A percentile compares a stretch with the other conserved stretches of the same genome.
Evolutionary conservation across 37 sponge, comb jelly and placozoan genomes (phyloP).

Genomic region (Eunapius fragilis): DNA sequence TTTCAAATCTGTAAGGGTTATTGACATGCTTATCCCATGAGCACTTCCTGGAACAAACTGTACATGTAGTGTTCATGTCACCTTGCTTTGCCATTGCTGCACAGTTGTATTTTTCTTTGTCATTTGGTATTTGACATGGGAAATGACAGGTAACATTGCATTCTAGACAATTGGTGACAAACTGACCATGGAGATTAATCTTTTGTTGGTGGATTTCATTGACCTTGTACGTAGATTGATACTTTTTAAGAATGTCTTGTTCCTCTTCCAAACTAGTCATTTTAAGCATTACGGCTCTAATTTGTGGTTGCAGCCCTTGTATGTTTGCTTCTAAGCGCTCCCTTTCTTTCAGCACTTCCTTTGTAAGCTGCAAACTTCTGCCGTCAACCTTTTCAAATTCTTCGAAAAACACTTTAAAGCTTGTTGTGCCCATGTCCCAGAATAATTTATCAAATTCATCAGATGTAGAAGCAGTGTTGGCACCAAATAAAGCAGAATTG

Average conservation of each 20-base stretch:
- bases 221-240: constrained; percentile 24
- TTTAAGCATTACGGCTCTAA: not conserved
- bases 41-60: constrained; percentile 44
- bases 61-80: constrained; percentile 14
- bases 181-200: constrained; percentile 4
- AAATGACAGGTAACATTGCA: constrained; percentile 48
- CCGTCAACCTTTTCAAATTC: not conserved
- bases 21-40: constrained; percentile 28
- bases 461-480: not conserved
- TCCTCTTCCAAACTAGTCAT: constrained; percentile 15
- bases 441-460: constrained; percentile 30
- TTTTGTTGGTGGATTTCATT: constrained; percentile 1
- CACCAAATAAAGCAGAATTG: constrained; percentile 70
- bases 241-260: not conserved
- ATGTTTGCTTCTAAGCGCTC: constrained; percentile 18
- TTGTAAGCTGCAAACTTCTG: constrained; percentile 20
- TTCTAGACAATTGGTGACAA: constrained; percentile 34
- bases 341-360: constrained; percentile 20
- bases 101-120: constrained; percentile 29
- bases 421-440: constrained; percentile 51
- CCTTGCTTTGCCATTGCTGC: constrained; percentile 11
- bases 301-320: constrained; percentile 7
- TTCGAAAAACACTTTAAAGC: constrained; percentile 46
- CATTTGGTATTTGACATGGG: constrained; percentile 3
- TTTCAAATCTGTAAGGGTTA: constrained; percentile 21